Conservation (phyloP, 2,888 invertebrate species). For the Formica aserva region DNA sequence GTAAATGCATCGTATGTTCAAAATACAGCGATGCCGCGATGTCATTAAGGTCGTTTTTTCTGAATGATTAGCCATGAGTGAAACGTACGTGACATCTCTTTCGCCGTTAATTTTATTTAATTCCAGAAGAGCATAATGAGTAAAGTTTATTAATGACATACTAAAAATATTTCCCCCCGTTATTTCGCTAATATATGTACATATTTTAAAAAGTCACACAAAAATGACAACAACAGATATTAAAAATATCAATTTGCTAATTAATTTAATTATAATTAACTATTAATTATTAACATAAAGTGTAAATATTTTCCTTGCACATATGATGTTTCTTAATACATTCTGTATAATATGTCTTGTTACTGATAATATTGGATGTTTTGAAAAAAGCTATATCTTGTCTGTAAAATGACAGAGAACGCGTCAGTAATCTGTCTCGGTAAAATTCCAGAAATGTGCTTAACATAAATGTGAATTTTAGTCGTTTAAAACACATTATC, state of each 20-base stretch:
- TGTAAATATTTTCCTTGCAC: background rate
- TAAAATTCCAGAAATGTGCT: background rate
- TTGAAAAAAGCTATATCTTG: background rate
- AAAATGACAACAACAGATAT: background rate
- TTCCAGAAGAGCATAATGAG: background rate
- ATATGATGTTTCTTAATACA: background rate
- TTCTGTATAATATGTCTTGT: background rate
- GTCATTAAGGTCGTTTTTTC: background rate
- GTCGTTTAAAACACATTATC: background rate
- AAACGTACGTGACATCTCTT: background rate
- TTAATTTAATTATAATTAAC: constrained; percentile 18
- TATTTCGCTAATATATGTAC: background rate
- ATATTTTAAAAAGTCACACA: background rate
- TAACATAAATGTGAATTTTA: background rate
- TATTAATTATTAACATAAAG: background rate
- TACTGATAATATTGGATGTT: constrained; percentile 7
- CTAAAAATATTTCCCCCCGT: background rate
- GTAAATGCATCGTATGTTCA: constrained; percentile 14
- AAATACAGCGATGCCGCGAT: background rate
- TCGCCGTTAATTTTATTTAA: constrained; percentile 21
- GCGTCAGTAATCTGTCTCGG: background rate
- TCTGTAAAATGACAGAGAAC: background rate
- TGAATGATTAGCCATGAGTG: background rate
- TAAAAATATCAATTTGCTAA: background rate
- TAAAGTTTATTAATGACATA: background rate